These are phyloP conservation scores for Hemiscyllium ocellatum DNA, from an alignment of 2,113 vertebrate species.

Conservation along the genomic window DNA sequence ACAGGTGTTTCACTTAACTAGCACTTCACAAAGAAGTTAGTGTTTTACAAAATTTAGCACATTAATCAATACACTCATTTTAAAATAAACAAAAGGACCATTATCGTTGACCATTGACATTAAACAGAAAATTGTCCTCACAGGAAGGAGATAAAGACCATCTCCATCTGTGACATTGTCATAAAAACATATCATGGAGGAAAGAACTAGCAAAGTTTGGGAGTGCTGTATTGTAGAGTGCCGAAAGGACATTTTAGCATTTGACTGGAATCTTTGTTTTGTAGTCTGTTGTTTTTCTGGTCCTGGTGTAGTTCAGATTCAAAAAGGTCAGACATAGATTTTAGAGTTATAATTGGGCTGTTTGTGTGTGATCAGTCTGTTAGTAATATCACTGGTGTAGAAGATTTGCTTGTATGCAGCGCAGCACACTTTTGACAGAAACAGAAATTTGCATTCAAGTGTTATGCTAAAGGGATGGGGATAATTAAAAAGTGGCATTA, in stretches of 20 bases:
- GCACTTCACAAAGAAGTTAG: not conserved
- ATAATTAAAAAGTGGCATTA: not conserved
- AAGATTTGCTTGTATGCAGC: not conserved
- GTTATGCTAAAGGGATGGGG: not conserved
- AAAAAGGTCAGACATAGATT: not conserved
- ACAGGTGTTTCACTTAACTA: not conserved
- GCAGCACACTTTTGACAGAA: not conserved
- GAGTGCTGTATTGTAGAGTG: not conserved
- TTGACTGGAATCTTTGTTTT: not conserved
- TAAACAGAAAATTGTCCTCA: not conserved
- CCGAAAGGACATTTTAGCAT: not conserved
- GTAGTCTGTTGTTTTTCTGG: not conserved
- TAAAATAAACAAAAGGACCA: not conserved
- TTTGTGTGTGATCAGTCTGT: not conserved
- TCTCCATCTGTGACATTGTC: not conserved
- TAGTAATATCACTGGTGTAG: not conserved
- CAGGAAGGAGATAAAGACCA: not conserved
- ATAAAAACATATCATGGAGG: not conserved
- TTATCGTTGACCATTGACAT: not conserved
- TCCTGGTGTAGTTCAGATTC: not conserved
- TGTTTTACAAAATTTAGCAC: not conserved
- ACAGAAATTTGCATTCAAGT: not conserved
- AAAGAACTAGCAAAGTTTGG: not conserved
- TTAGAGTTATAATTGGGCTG: not conserved
- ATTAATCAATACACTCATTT: not conserved